Conservation (phyloP, 2,113 vertebrate genomes). For the Junco hyemalis region DNA sequence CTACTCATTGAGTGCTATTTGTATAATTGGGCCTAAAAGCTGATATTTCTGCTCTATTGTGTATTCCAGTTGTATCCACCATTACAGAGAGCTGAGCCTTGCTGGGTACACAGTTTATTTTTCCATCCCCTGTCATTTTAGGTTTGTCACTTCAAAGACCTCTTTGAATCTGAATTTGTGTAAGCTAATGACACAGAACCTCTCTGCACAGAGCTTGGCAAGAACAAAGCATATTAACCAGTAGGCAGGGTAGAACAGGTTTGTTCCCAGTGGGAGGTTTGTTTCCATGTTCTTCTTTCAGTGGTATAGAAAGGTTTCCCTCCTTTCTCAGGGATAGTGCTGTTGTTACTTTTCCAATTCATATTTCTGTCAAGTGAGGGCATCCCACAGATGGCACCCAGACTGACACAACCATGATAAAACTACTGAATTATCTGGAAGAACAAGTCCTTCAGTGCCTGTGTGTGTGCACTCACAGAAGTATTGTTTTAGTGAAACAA, state of each 20-base stretch:
- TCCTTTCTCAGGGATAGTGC: neutral
- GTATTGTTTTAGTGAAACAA: neutral
- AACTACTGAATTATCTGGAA: neutral
- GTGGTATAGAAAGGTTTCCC: neutral
- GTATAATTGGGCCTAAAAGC: neutral
- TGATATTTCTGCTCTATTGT: neutral
- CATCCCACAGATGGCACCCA: neutral
- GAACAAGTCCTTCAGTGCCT: neutral
- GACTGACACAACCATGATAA: neutral
- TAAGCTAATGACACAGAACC: slow-evolving; percentile 31
- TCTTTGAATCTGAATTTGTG: slow-evolving; percentile 31
- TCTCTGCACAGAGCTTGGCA: neutral
- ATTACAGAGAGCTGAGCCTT: neutral
- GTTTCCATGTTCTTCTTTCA: neutral
- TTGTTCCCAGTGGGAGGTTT: slow-evolving; percentile 28
- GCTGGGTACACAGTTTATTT: slow-evolving; percentile 16
- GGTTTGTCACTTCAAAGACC: slow-evolving; percentile 42
- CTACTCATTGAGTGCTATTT: neutral
- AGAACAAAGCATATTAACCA: slow-evolving; percentile 7
- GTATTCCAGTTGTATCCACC: neutral
- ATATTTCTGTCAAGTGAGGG: neutral
- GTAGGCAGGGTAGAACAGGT: neutral
- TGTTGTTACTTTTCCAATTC: neutral
- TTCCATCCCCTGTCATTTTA: slow-evolving; percentile 5
- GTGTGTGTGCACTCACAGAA: neutral